phyloP scores from a whole-genome alignment of 1,140 invertebrate species.

The Maniola jurtina region DNA sequence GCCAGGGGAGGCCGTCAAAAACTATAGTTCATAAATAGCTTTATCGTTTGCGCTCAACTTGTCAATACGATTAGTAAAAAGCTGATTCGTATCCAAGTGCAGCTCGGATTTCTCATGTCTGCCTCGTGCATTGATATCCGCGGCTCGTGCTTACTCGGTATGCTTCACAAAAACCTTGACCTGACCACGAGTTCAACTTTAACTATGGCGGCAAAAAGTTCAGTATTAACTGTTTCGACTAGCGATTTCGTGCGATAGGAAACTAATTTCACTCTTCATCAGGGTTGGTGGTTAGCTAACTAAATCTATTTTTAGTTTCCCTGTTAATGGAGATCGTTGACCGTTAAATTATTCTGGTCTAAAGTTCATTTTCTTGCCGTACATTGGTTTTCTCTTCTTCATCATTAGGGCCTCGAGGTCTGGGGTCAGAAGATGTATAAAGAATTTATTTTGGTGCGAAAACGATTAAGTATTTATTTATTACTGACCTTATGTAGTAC shows the following conservation, averaged over 20 bases:
- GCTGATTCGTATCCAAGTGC: too few relatives aligned
- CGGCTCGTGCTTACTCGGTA: too few relatives aligned
- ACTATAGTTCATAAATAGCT: background rate
- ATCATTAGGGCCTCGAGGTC: too few relatives aligned
- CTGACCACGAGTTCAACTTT: conserved; percentile 35
- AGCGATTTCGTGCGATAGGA: conserved; percentile 34
- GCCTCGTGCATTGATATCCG: too few relatives aligned
- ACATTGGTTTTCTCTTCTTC: too few relatives aligned
- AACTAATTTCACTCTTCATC: conserved; percentile 66
- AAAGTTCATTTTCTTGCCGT: background rate
- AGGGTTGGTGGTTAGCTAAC: conserved; percentile 6
- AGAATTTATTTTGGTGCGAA: too few relatives aligned
- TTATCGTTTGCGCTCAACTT: background rate
- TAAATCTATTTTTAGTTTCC: background rate
- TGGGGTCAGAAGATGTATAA: too few relatives aligned
- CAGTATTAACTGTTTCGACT: conserved; percentile 37
- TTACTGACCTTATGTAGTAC: too few relatives aligned
- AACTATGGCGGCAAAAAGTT: conserved; percentile 38
- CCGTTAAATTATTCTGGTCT: background rate
- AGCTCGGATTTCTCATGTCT: conserved; percentile 54
- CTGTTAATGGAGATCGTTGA: background rate
- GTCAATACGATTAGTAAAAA: background rate
- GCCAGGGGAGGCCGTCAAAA: too few relatives aligned
- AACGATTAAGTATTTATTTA: too few relatives aligned
- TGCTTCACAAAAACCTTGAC: conserved; percentile 25